Conservation (phyloP, 92 coral and sea anemone species). For the Palythoa grandis region DNA sequence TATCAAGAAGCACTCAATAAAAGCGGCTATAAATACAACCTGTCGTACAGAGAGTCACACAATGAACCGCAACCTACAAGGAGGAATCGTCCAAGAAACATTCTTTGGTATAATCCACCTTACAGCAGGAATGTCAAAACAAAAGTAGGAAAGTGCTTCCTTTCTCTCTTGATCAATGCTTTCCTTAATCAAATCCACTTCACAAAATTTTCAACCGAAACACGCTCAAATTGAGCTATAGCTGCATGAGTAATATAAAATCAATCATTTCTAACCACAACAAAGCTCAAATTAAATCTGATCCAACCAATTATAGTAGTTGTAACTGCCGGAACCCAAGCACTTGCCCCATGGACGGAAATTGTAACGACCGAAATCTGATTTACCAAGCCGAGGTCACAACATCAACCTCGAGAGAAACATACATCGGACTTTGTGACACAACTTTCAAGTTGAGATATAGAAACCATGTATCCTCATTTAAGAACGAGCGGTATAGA, state of each 20-base stretch:
- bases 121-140: neutral
- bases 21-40: conserved; percentile 2
- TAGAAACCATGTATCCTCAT: too few relatives aligned
- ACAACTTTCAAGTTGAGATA: conserved; percentile 8
- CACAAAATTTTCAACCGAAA: too few relatives aligned
- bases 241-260: neutral
- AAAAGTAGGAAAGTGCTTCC: conserved; percentile 2
- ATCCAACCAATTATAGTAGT: neutral
- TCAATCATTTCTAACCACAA: neutral
- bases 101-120: neutral
- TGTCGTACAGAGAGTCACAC: neutral
- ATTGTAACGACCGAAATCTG: neutral
- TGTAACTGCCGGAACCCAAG: conserved; percentile 2
- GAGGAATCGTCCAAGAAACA: neutral
- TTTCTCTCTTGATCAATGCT: neutral
- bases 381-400: conserved; percentile 35
- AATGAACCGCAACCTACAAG: neutral
- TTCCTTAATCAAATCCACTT: too few relatives aligned
- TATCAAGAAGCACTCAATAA: neutral
- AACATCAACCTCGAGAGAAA: conserved; percentile 23
- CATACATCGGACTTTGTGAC: conserved; percentile 39
- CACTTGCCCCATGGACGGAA: neutral
- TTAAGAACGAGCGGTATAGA: neutral
- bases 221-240: too few relatives aligned
- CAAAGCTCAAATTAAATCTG: neutral